Base-by-base conservation (phyloP, 2,888 invertebrate species). In the Dynastes maya region DNA sequence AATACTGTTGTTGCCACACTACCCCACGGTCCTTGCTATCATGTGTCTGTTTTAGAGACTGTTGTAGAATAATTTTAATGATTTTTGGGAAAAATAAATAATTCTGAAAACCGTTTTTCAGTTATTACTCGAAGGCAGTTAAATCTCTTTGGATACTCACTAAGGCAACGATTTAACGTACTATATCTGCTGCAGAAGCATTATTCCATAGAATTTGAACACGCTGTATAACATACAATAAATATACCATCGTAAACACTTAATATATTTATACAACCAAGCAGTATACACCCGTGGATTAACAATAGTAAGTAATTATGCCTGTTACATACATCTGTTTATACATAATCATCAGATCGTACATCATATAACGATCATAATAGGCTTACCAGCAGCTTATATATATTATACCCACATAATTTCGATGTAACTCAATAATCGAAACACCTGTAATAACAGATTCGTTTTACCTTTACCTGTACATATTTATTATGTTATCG, bases 371-470 rank as follows among this genome's bases (percentile, higher is more conserved):
- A 6, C n/a, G 27, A 55, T 55, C 22, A 55, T 55, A 55, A 55
- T 55, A 9, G 55, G 5, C 8, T 22, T 16, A 16, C 3, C 5
- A 4, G 16, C 8, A 22, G 16, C 22, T 55, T 16, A 32, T 16
- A 13, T 70, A 16, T 70, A 32, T 51, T 32, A 27, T n/a, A 55
- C 32, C 32, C 5, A 32, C 55, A 32, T 55, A 58, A 55, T 40
- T 71, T 8, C 37, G 71, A 58, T 71, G 65, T 58, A 71, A 71
- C 71, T 40, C 32, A 71, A 71, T 71, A 71, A 58, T 71, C 40
- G 32, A 71, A 71, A 71, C 71, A 71, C 71, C 71, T 71, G 71
- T 58, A 71, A 58, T 58, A 71, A 71, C 71, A 71, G 55, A 71
- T 71, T 71, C 55, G 55, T 55, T 71, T 37, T n/a, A 70, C 51